Percentiles rank a stretch among this genome's conserved stretches.
Conservation (phyloP, 1,140 invertebrate genomes). For the Delia radicum region DNA sequence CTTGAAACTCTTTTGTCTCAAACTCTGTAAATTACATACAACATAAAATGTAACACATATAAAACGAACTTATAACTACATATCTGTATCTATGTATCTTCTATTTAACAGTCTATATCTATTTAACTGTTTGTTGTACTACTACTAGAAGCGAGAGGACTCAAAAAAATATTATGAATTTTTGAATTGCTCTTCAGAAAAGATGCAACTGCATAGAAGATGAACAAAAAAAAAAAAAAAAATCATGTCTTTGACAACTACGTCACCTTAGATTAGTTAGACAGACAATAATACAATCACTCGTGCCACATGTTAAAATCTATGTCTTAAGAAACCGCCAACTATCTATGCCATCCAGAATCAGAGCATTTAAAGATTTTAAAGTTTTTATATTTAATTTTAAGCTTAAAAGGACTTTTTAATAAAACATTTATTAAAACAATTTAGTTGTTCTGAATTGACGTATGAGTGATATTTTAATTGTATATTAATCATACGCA, state of each 20-base stretch:
- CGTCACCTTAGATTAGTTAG: slow-evolving; percentile 23
- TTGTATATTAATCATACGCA: too few relatives aligned
- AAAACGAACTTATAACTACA: neutral
- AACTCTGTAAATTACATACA: neutral
- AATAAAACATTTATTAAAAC: too few relatives aligned
- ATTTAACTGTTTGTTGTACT: neutral
- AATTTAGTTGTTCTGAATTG: too few relatives aligned
- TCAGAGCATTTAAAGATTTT: neutral
- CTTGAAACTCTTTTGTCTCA: neutral
- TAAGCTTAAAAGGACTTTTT: neutral
- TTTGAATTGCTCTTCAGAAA: neutral
- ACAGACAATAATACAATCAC: slow-evolving; percentile 19
- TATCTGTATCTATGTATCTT: neutral
- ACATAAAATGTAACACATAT: neutral
- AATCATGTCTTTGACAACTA: slow-evolving; percentile 23
- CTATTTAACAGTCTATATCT: neutral
- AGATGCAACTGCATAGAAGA: neutral
- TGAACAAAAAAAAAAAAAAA: neutral
- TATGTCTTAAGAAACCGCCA: slow-evolving; percentile 14
- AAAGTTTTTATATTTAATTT: neutral
- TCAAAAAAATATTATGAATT: slow-evolving; percentile 5
- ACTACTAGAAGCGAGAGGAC: neutral
- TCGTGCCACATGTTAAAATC: slow-evolving; percentile 20
- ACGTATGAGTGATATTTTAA: too few relatives aligned
- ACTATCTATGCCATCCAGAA: neutral